phyloP scores from a whole-genome alignment of 2,113 vertebrate species.

The Megatriorchis doriae region DNA sequence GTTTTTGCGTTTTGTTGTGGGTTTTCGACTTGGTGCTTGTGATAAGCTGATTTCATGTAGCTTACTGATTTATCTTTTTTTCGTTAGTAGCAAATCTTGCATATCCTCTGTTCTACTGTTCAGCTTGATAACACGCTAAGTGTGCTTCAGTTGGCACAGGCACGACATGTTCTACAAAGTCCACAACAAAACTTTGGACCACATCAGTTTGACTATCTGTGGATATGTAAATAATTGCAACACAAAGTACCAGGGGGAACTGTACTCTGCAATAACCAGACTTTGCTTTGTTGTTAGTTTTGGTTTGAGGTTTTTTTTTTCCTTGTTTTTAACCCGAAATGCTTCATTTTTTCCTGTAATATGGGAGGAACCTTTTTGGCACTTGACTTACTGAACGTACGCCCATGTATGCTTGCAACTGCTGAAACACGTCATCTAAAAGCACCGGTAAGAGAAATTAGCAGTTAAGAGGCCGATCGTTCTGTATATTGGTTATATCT shows the following conservation, averaged over 20 bases:
- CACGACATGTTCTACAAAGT: not conserved
- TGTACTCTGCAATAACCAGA: slow-evolving; percentile 40
- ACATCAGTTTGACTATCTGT: slow-evolving; percentile 24
- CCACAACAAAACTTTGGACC: slow-evolving; percentile 53
- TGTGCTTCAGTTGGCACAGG: not conserved
- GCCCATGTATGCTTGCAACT: not conserved
- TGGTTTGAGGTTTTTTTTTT: not conserved
- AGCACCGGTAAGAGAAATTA: not conserved
- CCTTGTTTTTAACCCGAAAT: not conserved
- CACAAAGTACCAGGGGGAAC: slow-evolving; percentile 14
- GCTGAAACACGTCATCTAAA: not conserved
- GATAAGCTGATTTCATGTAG: not conserved
- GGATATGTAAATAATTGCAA: slow-evolving; percentile 59
- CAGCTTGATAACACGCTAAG: not conserved
- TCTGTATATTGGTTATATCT: not conserved
- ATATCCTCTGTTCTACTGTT: not conserved
- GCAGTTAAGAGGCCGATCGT: not conserved
- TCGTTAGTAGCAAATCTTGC: not conserved
- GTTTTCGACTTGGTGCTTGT: not conserved
- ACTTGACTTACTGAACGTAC: not conserved
- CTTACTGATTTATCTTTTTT: not conserved
- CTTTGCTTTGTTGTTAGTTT: not conserved
- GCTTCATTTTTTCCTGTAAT: not conserved
- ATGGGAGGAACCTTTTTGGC: not conserved
- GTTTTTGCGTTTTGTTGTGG: not conserved